Evolutionary conservation across 2,888 invertebrate species (phyloP).

Genomic region (Ypsolopha sequella): DNA sequence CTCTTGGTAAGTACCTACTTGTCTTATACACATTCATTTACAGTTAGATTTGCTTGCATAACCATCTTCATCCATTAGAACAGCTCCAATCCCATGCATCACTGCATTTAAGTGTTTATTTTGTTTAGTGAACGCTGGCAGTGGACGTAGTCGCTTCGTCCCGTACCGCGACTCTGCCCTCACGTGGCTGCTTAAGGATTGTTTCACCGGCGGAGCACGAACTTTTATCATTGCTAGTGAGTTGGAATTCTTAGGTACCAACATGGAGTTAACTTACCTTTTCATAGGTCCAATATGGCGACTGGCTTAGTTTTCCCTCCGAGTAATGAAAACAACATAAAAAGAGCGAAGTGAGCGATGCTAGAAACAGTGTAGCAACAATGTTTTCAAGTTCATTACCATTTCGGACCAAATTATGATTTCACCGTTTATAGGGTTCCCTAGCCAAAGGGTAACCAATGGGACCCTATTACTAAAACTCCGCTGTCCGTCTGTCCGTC

Average conservation of each 20-base stretch:
- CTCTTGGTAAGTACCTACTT: constrained; percentile 74
- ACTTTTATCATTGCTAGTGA: constrained; percentile 86
- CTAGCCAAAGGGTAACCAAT: too few species aligned
- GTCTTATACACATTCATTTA: not conserved
- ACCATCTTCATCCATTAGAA: not conserved
- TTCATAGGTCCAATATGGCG: too few species aligned
- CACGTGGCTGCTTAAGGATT: constrained; percentile 86
- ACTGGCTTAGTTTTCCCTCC: too few species aligned
- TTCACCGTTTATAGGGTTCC: too few species aligned
- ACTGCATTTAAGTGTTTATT: not conserved
- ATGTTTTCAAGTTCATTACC: too few species aligned
- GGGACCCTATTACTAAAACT: too few species aligned
- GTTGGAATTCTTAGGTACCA: constrained; percentile 26
- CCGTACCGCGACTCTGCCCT: constrained; percentile 85
- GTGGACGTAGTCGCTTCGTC: constrained; percentile 68
- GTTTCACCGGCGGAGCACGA: constrained; percentile 82
- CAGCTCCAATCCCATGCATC: not conserved
- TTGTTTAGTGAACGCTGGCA: constrained; percentile 33
- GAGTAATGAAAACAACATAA: too few species aligned
- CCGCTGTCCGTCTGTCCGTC: too few species aligned
- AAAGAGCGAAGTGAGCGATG: too few species aligned
- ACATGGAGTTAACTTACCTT: too few species aligned
- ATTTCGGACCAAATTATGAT: too few species aligned
- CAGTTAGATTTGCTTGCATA: not conserved
- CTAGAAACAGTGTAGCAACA: too few species aligned